These are phyloP conservation scores for Emydoidea blandingii DNA, from an alignment of 2,797 vertebrate genomes.

Conservation along the genomic window DNA sequence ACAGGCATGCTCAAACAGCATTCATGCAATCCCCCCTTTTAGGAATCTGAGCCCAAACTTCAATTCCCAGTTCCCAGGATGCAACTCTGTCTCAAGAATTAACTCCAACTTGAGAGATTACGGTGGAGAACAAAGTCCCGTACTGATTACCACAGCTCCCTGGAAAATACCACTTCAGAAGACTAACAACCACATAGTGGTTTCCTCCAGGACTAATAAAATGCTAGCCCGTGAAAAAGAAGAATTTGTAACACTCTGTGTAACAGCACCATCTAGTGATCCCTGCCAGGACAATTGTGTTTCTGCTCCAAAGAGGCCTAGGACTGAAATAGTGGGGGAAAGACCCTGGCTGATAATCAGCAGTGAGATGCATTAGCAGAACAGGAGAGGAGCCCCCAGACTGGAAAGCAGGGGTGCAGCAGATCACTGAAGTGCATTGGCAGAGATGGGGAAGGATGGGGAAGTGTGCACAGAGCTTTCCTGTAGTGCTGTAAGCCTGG, in stretches of 20 bases:
- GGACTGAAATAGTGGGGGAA: not conserved
- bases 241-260: not conserved
- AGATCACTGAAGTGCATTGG: not conserved
- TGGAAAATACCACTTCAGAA: not conserved
- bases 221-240: not conserved
- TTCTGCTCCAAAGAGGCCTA: not conserved
- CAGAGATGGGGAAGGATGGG: not conserved
- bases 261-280: slow-evolving; percentile 62
- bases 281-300: not conserved
- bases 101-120: not conserved
- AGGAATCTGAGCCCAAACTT: not conserved
- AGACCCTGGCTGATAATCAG: too few relatives aligned
- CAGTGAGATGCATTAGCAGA: not conserved
- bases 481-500: not conserved
- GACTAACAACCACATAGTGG: not conserved
- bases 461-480: not conserved
- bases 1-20: not conserved
- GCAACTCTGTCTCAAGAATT: not conserved
- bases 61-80: not conserved
- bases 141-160: not conserved
- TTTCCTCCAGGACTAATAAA: not conserved
- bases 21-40: not conserved
- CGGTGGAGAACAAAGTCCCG: not conserved
- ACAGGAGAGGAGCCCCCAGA: not conserved
- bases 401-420: not conserved